A percentile compares a stretch with the other conserved stretches of the same genome.
Conservation (phyloP, 2,888 invertebrate species). For the Gari tellinella region DNA sequence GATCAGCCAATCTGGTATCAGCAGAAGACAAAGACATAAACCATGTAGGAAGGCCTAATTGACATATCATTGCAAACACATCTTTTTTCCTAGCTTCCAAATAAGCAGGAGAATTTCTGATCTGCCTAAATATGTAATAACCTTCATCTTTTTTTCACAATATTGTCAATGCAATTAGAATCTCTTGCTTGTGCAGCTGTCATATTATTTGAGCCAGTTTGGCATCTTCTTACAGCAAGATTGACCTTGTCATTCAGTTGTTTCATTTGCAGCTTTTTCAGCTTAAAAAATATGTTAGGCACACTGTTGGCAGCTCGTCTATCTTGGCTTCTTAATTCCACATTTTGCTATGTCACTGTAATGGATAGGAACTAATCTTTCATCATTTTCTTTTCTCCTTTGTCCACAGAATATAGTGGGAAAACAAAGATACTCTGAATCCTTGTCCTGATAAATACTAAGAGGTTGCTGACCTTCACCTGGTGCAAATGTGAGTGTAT, state of each 20-base stretch:
- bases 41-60: slow-evolving; percentile 59
- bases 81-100: slow-evolving; percentile 45
- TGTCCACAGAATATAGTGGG: slow-evolving; percentile 18
- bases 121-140: slow-evolving; percentile 74
- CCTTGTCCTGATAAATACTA: slow-evolving; percentile 3
- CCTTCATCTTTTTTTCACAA: slow-evolving; percentile 73
- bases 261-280: no score
- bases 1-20: slow-evolving; percentile 23
- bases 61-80: slow-evolving; percentile 63
- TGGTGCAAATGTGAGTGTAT: no score
- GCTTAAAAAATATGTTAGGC: neutral
- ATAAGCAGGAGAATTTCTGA: slow-evolving; percentile 44
- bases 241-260: slow-evolving; percentile 38
- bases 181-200: slow-evolving; percentile 40
- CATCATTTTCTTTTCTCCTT: slow-evolving; percentile 1
- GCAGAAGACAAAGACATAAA: slow-evolving; percentile 52
- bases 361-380: slow-evolving; percentile 4
- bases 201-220: slow-evolving; percentile 24
- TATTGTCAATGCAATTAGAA: slow-evolving; percentile 32
- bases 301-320: slow-evolving; percentile 40
- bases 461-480: no score
- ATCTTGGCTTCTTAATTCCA: slow-evolving; percentile 19
- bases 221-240: slow-evolving; percentile 45
- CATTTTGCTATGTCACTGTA: slow-evolving; percentile 9
- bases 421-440: slow-evolving; percentile 17